Conservation (phyloP, 92 coral and sea anemone genomes). For the Palythoa caribaeorum region DNA sequence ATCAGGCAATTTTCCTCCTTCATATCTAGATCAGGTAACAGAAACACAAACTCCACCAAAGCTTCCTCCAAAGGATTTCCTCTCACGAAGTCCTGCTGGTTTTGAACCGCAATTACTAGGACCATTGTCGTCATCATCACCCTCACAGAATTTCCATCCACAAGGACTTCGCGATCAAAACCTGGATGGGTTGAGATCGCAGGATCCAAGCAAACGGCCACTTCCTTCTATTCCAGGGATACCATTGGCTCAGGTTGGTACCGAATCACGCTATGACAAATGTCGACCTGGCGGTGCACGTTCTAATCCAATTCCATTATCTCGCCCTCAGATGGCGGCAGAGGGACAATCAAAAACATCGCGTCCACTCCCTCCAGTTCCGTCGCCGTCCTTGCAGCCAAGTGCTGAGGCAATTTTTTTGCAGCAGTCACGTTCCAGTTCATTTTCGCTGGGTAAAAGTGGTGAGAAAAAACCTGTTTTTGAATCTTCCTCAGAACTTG, state of each 20-base stretch:
- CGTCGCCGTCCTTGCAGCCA: not conserved
- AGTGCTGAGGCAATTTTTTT: not conserved
- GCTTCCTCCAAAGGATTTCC: not conserved
- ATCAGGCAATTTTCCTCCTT: not conserved
- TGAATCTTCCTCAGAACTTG: not conserved
- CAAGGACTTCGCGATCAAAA: not conserved
- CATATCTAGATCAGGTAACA: not conserved
- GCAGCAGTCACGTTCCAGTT: not conserved
- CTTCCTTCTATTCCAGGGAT: not conserved
- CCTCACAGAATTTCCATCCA: not conserved
- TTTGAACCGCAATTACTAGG: too few relatives aligned
- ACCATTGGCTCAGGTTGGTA: not conserved
- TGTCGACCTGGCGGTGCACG: not conserved
- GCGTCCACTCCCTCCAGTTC: constrained; percentile 33
- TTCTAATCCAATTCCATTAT: constrained; percentile 2
- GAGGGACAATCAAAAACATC: not conserved
- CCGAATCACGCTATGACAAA: not conserved
- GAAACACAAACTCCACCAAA: not conserved
- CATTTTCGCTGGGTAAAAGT: not conserved
- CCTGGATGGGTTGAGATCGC: not conserved
- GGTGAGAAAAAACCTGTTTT: not conserved
- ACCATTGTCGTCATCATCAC: too few relatives aligned
- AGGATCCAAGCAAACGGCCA: not conserved
- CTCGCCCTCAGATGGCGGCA: not conserved
- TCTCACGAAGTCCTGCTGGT: too few relatives aligned